Evolutionary conservation across 2,797 vertebrate genomes (phyloP), one percentile per base, ranked within the genome.

Genomic region (Nyctalus aviator): DNA sequence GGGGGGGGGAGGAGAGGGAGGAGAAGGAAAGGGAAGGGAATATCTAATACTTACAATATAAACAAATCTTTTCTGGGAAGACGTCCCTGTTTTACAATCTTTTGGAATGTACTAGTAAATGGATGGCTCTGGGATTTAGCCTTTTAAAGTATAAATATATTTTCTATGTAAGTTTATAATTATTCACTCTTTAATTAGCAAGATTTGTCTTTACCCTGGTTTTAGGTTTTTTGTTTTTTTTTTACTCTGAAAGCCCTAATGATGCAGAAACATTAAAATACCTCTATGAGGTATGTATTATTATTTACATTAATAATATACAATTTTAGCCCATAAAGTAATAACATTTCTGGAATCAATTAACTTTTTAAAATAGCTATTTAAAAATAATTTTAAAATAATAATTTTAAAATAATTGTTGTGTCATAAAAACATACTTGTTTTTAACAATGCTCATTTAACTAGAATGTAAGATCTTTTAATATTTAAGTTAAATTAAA

Each of bases 181-280:
- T 62, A 77, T 50, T 82, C 12, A 87, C 13, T 86, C 18, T 84
- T 85, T 83, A 46, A 64, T 35, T 90, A 87, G 14, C 64, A 89
- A 73, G 18, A 37, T 18, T 88, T 87, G 23, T 86, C 57, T 27
- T 87, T 32, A 87, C 25, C 27, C 12, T 50, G n/a, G 1, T 53
- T 77, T 14, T 32, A 77, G 23, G 7, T 55, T 41, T 6, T 44
- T 44, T 44, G 2, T 44, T 50, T 82, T 89, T 79, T 41, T 25
- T 82, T 73, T 89, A 27, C 55, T 83, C n/a, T 12, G 32, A 41
- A 73, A 73, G 13, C 30, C 35, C 23, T 76, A 44, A 75, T 41
- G 78, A 18, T 73, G 13, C 17, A 68, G 25, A 89, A 64, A 89
- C 13, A 72, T 30, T 91, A 25, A 76, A 66, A 84, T 71, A 23